Evolutionary conservation across 2,797 vertebrate genomes (phyloP).

Genomic region (Craterocephalus amniculus): DNA sequence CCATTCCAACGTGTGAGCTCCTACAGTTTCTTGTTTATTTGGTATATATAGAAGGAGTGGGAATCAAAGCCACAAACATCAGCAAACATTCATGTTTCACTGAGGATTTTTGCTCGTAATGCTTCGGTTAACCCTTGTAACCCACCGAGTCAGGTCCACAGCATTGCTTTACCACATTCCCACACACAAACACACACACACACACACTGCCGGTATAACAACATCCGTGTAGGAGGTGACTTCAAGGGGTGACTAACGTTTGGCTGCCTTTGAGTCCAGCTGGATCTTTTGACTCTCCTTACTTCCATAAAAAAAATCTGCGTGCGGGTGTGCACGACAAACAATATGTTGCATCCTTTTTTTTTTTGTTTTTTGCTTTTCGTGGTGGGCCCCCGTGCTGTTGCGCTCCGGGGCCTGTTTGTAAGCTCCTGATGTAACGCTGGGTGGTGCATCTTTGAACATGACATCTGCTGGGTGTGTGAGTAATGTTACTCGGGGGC

Average conservation of each 20-base stretch:
- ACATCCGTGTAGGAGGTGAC: constrained; percentile 79
- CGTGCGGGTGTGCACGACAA: constrained; percentile 59
- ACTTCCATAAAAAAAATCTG: constrained; percentile 64
- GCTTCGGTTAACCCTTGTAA: constrained; percentile 58
- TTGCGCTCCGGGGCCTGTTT: constrained; percentile 39
- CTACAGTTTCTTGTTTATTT: constrained; percentile 37
- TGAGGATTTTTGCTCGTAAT: constrained; percentile 51
- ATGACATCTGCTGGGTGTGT: constrained; percentile 72
- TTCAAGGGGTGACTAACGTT: constrained; percentile 79
- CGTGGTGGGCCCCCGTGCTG: constrained; percentile 69
- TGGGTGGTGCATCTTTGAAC: constrained; percentile 69
- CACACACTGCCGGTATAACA: constrained; percentile 56
- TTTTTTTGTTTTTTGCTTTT: constrained; percentile 59
- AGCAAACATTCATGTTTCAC: constrained; percentile 57
- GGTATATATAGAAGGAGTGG: constrained; percentile 57
- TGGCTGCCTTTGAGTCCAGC: constrained; percentile 75
- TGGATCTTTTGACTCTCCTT: constrained; percentile 64
- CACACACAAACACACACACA: constrained; percentile 37
- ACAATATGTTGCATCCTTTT: constrained; percentile 34
- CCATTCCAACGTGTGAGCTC: constrained; percentile 24
- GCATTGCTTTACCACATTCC: constrained; percentile 50
- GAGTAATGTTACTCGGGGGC: constrained; percentile 63
- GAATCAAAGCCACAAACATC: constrained; percentile 58
- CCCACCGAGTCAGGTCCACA: constrained; percentile 38
- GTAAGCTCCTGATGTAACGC: constrained; percentile 62